These are phyloP conservation scores for Oncopodura yosiiana DNA, from an alignment of 1,140 invertebrate species.

Conservation along the genomic window DNA sequence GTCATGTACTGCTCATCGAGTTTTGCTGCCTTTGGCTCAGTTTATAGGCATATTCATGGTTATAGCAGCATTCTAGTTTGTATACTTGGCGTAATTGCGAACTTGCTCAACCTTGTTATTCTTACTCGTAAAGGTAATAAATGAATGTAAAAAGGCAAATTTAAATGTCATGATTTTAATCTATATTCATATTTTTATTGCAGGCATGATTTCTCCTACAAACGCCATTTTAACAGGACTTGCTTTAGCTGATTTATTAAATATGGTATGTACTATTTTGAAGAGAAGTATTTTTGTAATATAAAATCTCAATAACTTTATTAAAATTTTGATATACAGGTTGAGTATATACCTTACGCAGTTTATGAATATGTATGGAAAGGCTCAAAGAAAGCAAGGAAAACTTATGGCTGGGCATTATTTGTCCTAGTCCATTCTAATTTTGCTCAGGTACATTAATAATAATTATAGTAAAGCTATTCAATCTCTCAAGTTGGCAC, in stretches of 20 bases:
- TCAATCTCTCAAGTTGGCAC: not conserved
- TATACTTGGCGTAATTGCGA: constrained; percentile 81
- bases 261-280: too few relatives aligned
- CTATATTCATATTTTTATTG: constrained; percentile 46
- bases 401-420: constrained; percentile 64
- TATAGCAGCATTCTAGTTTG: constrained; percentile 70
- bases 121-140: constrained; percentile 65
- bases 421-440: constrained; percentile 74
- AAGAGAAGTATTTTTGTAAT: too few relatives aligned
- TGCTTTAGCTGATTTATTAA: constrained; percentile 47
- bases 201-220: constrained; percentile 48
- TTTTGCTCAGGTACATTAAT: constrained; percentile 46
- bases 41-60: constrained; percentile 49
- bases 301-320: too few relatives aligned
- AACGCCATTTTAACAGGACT: constrained; percentile 50
- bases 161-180: too few relatives aligned
- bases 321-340: too few relatives aligned
- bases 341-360: constrained; percentile 33
- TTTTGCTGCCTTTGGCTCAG: not conserved
- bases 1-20: constrained; percentile 15
- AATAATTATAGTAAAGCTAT: not conserved
- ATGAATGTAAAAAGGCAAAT: too few relatives aligned
- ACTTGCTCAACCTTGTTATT: constrained; percentile 88
- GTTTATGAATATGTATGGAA: constrained; percentile 20
- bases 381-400: not conserved